Base-by-base conservation (phyloP, 2,113 vertebrate species). In the Hemibagrus wyckioides region DNA sequence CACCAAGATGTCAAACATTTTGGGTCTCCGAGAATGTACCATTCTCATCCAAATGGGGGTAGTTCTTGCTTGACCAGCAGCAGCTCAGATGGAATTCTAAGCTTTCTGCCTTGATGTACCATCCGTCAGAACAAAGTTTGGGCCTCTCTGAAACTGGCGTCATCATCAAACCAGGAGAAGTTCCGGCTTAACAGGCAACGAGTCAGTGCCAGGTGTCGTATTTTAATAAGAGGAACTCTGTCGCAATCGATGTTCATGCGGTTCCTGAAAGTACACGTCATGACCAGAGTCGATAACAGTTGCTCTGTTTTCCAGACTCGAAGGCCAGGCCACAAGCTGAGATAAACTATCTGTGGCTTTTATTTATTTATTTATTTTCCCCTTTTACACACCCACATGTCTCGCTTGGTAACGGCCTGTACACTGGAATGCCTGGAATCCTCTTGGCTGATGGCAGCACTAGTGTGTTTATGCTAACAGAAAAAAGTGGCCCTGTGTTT, bases 381-480 rank as follows among this genome's bases (percentile, higher is more conserved):
- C 36, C 21, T 8, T 48, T 7, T 41, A 41, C 77, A 56, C 76
- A 8, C 61, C 48, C 77, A 71, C 61, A 13, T 25, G 77, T 41
- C 48, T 69, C 77, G 2, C n/a, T 52, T 14, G 71, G 57, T 52
- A 36, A 48, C 61, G 4, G 59, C 57, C 61, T 25, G 15, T 10
- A 56, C 1, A 5, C 85, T 36, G 85, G 79, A 86, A 86, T 81
- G 85, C 73, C 44, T 59, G 85, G 85, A 82, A 86, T 86, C 79
- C 65, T 57, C 65, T 82, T 59, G 63, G 63, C 79, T 71, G 50
- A 73, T 71, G 19, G 28, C 25, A 3, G 50, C 52, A 13, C 65
- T 30, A 6, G 33, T 0, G 30, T 48, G 52, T 57, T 59, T 23
- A 41, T 41, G 25, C 79, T 71, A 33, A 81, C 44, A 52, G 61